phyloP scores from a whole-genome alignment of 2,888 invertebrate genomes.

The Dermolepida albohirtum region DNA sequence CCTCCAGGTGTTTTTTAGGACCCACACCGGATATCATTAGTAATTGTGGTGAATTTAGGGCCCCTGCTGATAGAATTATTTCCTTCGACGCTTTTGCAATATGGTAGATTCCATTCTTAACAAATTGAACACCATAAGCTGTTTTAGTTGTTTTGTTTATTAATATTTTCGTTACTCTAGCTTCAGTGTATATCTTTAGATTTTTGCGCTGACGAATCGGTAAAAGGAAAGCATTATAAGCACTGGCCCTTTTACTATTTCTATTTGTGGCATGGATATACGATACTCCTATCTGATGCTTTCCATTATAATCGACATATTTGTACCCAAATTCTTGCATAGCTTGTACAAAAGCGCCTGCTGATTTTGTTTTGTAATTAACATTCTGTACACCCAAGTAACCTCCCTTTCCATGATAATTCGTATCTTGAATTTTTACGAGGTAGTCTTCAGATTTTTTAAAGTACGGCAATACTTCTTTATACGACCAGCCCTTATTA shows the following conservation, averaged over 20 bases:
- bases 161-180: constrained; percentile 70
- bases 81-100: constrained; percentile 65
- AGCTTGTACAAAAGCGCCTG: constrained; percentile 59
- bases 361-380: constrained; percentile 66
- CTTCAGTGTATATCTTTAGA: constrained; percentile 69
- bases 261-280: constrained; percentile 65
- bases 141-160: constrained; percentile 65
- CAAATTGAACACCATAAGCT: constrained; percentile 66
- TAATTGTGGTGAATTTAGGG: constrained; percentile 84
- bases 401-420: constrained; percentile 73
- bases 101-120: constrained; percentile 50
- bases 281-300: constrained; percentile 62
- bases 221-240: constrained; percentile 71
- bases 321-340: constrained; percentile 64
- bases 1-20: constrained; percentile 70
- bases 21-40: constrained; percentile 77
- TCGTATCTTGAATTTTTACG: constrained; percentile 60
- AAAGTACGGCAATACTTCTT: constrained; percentile 85
- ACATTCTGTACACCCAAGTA: constrained; percentile 71
- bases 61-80: constrained; percentile 73
- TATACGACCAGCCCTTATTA: constrained; percentile 89
- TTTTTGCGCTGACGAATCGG: constrained; percentile 69
- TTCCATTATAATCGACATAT: constrained; percentile 64
- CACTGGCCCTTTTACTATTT: constrained; percentile 68
- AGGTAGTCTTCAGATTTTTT: constrained; percentile 71